phyloP scores from a whole-genome alignment of 2,797 vertebrate genomes.

The Carapus acus region DNA sequence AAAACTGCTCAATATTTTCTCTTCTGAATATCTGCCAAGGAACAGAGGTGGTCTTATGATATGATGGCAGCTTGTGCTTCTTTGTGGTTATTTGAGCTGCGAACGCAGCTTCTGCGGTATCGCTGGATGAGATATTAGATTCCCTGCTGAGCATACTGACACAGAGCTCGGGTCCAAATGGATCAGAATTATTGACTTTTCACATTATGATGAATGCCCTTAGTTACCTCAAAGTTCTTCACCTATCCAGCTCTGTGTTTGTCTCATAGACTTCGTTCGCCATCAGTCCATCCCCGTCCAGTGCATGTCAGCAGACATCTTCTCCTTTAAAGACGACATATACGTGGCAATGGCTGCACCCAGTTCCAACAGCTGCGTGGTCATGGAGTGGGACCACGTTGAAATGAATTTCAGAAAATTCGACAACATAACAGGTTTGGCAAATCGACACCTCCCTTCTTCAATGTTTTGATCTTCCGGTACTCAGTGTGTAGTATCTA shows the following conservation, averaged over 20 bases:
- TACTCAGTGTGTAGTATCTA: too few species aligned
- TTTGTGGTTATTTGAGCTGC: not conserved
- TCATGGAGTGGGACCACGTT: slow-evolving; percentile 98
- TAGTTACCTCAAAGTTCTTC: too few species aligned
- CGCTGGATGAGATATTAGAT: not conserved
- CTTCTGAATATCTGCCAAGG: too few species aligned
- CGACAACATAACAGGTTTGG: slow-evolving; percentile 94
- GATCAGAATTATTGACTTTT: too few species aligned
- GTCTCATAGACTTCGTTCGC: slow-evolving; percentile 84
- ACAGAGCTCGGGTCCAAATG: too few species aligned
- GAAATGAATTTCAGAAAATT: slow-evolving; percentile 97
- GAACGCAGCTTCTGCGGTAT: not conserved
- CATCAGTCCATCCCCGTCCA: slow-evolving; percentile 92
- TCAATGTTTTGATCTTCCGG: too few species aligned
- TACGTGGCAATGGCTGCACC: slow-evolving; percentile 91
- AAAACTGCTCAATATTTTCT: too few species aligned
- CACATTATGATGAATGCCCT: too few species aligned
- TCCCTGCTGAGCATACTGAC: not conserved
- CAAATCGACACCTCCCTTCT: not conserved
- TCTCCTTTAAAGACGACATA: slow-evolving; percentile 92
- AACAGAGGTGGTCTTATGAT: not conserved
- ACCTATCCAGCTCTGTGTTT: slow-evolving; percentile 1
- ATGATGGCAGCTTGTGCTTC: not conserved
- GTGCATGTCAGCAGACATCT: slow-evolving; percentile 92
- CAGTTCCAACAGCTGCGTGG: slow-evolving; percentile 93